A percentile compares a stretch with the other conserved stretches of the same genome.
Conservation (phyloP, 2,113 vertebrate species). For the Papio anubis region DNA sequence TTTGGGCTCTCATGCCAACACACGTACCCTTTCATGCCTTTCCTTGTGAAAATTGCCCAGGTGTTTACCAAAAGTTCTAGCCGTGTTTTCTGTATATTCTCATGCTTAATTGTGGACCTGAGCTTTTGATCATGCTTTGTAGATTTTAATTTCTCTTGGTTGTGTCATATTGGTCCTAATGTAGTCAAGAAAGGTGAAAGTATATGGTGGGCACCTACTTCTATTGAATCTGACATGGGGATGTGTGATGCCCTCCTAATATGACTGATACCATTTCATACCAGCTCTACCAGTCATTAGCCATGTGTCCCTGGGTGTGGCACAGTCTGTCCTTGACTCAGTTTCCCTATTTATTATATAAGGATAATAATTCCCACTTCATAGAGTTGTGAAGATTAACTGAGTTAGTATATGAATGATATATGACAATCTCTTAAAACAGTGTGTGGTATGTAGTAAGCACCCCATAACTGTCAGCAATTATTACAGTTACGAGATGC, state of each 20-base stretch:
- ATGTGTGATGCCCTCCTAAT: neutral
- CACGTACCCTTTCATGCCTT: neutral
- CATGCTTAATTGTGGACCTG: neutral
- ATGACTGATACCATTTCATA: neutral
- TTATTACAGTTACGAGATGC: neutral
- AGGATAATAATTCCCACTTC: slow-evolving; percentile 27
- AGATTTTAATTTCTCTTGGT: neutral
- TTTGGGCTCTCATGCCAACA: neutral
- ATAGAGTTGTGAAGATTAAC: neutral
- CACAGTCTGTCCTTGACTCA: neutral
- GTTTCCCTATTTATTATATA: neutral
- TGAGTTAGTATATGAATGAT: neutral
- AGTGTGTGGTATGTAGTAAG: neutral
- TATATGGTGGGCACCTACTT: neutral
- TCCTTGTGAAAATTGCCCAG: slow-evolving; percentile 7
- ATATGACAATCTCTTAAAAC: neutral
- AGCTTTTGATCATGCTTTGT: slow-evolving; percentile 41
- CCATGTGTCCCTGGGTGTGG: neutral
- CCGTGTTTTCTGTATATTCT: neutral
- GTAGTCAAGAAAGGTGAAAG: neutral
- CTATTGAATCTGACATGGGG: neutral
- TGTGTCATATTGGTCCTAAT: neutral
- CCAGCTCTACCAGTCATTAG: neutral
- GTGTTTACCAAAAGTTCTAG: neutral
- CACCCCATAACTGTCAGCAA: neutral